Evolutionary conservation across 2,888 invertebrate genomes (phyloP), one percentile per base, ranked within the genome.

Genomic region (Xestia c-nigrum): DNA sequence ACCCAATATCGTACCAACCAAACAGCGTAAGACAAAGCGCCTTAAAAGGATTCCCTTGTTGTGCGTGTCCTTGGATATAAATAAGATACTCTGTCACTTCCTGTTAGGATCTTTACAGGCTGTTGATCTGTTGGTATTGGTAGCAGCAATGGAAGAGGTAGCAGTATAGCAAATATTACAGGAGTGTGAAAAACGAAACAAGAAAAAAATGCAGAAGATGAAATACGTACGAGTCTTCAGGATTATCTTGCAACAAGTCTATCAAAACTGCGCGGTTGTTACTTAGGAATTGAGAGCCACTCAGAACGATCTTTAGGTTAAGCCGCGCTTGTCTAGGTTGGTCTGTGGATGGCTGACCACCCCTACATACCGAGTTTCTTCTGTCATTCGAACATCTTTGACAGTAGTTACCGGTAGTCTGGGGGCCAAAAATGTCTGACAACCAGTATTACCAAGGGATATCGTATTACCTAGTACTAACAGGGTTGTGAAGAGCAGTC

Each of bases 11-110:
- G 12, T 63, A 64, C 21, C 50, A 66, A 43, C 63, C n/a, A 21
- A 72, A 43, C 16, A 16, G 16, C 72, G 21, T 38, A 63, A 71
- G 64, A 80, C 50, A 84, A 75, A 57, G 76, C 52, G 9, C 69
- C 55, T 80, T 84, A 75, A 85, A 85, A 83, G 85, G 81, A 69
- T 80, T 75, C 81, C 31, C 82, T 69, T 85, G 80, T 84, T 84
- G 21, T 72, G 55, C 50, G 69, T 52, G 59, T 24, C 72, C 81
- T 72, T 69, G 68, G 71, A 59, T 68, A 75, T 72, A 83, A 63
- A 76, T 76, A 85, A 59, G 59, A 80, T 55, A 64, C 55, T 80
- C 5, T n/a, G n/a, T 55, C 55, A 69, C 76, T 76, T 83, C 81
- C 81, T 85, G 5, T 76, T n/a, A 85, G 40, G 50, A 63, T 66